These are phyloP conservation scores for Cephus runcator DNA, from an alignment of 2,888 invertebrate genomes.

Conservation along the genomic window DNA sequence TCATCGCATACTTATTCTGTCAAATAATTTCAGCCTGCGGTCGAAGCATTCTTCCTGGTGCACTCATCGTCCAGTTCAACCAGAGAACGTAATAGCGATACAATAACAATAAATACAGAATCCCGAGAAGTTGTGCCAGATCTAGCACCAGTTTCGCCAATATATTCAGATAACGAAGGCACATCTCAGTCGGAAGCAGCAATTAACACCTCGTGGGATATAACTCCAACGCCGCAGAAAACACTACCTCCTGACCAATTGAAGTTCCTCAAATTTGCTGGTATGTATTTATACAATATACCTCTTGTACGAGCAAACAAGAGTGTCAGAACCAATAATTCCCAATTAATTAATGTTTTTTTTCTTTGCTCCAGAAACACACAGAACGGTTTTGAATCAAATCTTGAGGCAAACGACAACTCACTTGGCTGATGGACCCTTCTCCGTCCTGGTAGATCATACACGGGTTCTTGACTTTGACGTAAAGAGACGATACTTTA, in stretches of 20 bases:
- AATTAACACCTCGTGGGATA: constrained; percentile 49
- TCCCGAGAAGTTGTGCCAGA: constrained; percentile 56
- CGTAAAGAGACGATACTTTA: constrained; percentile 87
- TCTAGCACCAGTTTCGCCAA: constrained; percentile 59
- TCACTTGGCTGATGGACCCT: constrained; percentile 86
- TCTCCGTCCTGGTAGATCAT: constrained; percentile 87
- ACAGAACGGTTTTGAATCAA: constrained; percentile 88
- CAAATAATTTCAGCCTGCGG: constrained; percentile 73
- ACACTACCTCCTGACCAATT: constrained; percentile 74
- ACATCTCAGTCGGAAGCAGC: constrained; percentile 46
- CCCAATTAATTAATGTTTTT: constrained; percentile 3
- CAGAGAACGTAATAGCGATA: constrained; percentile 39
- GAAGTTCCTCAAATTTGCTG: constrained; percentile 84
- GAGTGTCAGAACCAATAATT: not conserved
- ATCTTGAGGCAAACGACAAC: constrained; percentile 84
- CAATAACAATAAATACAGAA: constrained; percentile 46
- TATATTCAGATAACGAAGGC: constrained; percentile 55
- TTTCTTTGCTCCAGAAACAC: constrained; percentile 72
- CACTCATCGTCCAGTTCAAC: constrained; percentile 75
- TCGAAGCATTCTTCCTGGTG: constrained; percentile 91
- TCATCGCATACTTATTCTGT: constrained; percentile 5
- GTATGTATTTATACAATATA: constrained; percentile 52
- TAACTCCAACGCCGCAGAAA: constrained; percentile 48
- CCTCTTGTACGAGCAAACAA: not conserved
- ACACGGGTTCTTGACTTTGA: constrained; percentile 90